A percentile compares a stretch with the other conserved stretches of the same genome.
Evolutionary conservation across 2,113 vertebrate species (phyloP).

Genomic region (Burhinus oedicnemus): DNA sequence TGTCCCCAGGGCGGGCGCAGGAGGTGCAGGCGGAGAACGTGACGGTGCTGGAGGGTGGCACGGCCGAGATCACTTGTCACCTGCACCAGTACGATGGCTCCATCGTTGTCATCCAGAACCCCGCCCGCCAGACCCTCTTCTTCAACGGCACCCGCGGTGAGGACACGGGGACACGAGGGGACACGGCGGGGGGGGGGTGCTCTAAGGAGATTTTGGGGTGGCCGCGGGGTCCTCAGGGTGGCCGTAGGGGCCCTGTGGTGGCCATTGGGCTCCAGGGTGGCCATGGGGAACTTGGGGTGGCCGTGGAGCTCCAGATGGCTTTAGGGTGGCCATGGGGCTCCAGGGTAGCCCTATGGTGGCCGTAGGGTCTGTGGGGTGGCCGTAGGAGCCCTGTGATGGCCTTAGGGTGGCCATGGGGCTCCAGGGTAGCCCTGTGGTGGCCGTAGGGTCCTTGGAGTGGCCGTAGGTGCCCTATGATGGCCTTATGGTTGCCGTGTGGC

Average conservation of each 20-base stretch:
- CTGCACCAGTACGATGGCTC: constrained; percentile 92
- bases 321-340: too few species aligned
- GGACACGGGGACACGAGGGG: not conserved
- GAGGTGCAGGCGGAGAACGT: constrained; percentile 92
- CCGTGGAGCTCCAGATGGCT: too few species aligned
- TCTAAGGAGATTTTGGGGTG: too few species aligned
- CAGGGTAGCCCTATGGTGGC: not conserved
- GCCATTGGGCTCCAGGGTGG: not conserved
- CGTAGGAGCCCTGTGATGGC: too few species aligned
- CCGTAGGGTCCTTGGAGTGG: too few species aligned
- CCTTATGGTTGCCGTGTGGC: too few species aligned
- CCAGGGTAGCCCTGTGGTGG: too few species aligned
- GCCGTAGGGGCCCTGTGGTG: not conserved
- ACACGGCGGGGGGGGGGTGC: too few species aligned
- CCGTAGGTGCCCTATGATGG: not conserved
- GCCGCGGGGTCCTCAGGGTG: too few species aligned
- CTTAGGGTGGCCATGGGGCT: too few species aligned
- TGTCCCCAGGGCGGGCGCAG: constrained; percentile 72
- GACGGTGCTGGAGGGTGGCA: constrained; percentile 88
- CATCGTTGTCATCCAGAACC: constrained; percentile 94
- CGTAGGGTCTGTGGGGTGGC: not conserved
- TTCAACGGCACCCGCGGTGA: constrained; percentile 91
- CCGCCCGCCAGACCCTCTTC: constrained; percentile 90
- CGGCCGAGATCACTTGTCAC: constrained; percentile 89
- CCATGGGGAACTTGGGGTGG: too few species aligned